Evolutionary conservation across 2,113 vertebrate species (phyloP), one percentile per base, ranked within the genome.

Genomic region (Salvelinus namaycush): DNA sequence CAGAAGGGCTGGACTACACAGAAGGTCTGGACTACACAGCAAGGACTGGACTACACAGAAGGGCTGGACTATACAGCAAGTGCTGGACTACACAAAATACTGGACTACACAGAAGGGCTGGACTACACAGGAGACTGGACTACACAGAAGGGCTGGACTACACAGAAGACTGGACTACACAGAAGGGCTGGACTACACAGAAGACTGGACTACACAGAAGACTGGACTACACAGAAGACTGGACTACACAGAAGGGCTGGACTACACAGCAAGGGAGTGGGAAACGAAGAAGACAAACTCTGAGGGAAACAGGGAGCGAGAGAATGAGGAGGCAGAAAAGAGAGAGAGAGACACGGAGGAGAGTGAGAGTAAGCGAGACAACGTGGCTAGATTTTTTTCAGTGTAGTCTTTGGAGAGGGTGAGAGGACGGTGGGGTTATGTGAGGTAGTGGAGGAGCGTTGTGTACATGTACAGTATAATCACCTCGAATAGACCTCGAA

Each of bases 371-470:
- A 78, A 79, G 82, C 86, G 84, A 91, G 92, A 90, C 91, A 77
- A 94, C 93, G 93, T 94, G 93, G 93, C 93, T 93, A 86, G 75
- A 90, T 89, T 80, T 90, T 24, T 72, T 84, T 81, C 83, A 76
- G 69, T 78, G 83, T 70, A 81, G 77, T 74, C 74, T 68, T 79
- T 84, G 84, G 85, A 90, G 34, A 75, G 22, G 79, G 81, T 74
- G 80, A 69, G 26, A 78, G 71, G 68, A 86, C 64, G 66, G 68
- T 60, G 87, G 84, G 92, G 91, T 93, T 87, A 92, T 83, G 65
- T 89, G 84, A 92, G 91, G 89, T 84, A 65, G 76, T 54, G 48
- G 16, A 88, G 88, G 79, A 77, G 78, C 75, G 57, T 74, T 34
- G 72, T 77, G 75, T 79, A 12, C 70, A 76, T 22, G 44, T 54